Base-by-base conservation (phyloP, 2,113 vertebrate genomes). In the Scartelaos histophorus region DNA sequence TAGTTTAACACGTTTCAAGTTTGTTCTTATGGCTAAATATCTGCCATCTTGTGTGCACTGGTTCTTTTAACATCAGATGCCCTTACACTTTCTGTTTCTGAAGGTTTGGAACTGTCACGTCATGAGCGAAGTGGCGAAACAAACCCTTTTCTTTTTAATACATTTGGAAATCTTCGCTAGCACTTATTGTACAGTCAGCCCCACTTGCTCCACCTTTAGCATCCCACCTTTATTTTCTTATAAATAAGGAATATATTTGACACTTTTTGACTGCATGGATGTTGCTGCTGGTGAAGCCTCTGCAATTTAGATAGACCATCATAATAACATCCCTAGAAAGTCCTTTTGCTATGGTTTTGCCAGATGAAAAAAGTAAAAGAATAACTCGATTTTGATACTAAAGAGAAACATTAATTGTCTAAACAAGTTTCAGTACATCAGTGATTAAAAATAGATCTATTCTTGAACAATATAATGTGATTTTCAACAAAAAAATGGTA, bases 281-380 rank as follows among this genome's bases (percentile, higher is more conserved):
- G 22, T 25, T 13, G 10, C 56, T 24, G 7, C 7, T 6, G 35
- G 35, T 38, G 35, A 38, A 38, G 1, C 35, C 35, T 43, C 10
- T 43, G 1, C 1, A 43, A 43, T 43, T 43, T 43, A 43, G 7
- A 43, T 10, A 10, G 9, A 7, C 10, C 35, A 43, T 76, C 74
- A 68, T 66, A 56, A 24, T 77, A 75, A 45, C 73, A 77, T 19
- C 56, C 0, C 62, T 66, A 66, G 69, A 43, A 74, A 81, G 60
- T 43, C 9, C 7, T 43, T 43, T 43, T 43, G 38, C 38, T 9
- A 43, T 43, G 10, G 38, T 43, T 43, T 43, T 43, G 38, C 38
- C 38, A 43, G 1, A 43, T 9, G 2, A 43, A 0, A 43, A 43
- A 43, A 43, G 10, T 10, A 6, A 6, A 43, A 29, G 4, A 29